Evolutionary conservation across 2,113 vertebrate genomes (phyloP).

Genomic region (Rhinoderma darwinii): DNA sequence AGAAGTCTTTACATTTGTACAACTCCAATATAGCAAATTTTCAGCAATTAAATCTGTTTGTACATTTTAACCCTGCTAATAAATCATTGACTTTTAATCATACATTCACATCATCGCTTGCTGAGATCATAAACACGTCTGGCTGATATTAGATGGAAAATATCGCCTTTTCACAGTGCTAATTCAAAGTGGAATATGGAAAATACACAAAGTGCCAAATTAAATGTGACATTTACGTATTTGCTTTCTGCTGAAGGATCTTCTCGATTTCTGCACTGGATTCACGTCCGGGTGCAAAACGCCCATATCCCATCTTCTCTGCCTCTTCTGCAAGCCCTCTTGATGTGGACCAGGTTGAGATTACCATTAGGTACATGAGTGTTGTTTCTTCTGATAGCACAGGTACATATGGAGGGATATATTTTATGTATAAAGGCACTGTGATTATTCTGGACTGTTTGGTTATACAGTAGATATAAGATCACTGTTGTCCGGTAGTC

Average conservation of each 20-base stretch:
- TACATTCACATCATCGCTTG: background rate
- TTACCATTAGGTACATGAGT: too few relatives aligned
- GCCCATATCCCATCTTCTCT: background rate
- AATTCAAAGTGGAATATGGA: background rate
- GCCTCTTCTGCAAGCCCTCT: background rate
- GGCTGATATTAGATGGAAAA: background rate
- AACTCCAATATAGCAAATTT: background rate
- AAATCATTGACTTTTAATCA: conserved; percentile 21
- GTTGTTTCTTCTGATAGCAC: too few relatives aligned
- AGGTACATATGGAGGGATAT: too few relatives aligned
- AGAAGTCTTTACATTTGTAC: background rate
- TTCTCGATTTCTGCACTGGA: background rate
- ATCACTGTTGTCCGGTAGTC: too few relatives aligned
- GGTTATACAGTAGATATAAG: too few relatives aligned
- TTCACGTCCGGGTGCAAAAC: background rate
- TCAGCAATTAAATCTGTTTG: conserved; percentile 5
- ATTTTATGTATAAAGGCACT: too few relatives aligned
- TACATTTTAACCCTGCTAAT: background rate
- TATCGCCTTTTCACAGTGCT: background rate
- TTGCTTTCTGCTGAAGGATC: background rate
- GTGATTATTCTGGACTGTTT: too few relatives aligned
- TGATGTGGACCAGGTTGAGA: too few relatives aligned
- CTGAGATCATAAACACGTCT: background rate
- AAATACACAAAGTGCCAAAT: conserved; percentile 3
- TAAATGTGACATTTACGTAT: background rate